A percentile compares a stretch with the other conserved stretches of the same genome.
These are phyloP conservation scores for Drosophila fulvimacula DNA, from an alignment of 2,888 invertebrate species.

Conservation along the genomic window DNA sequence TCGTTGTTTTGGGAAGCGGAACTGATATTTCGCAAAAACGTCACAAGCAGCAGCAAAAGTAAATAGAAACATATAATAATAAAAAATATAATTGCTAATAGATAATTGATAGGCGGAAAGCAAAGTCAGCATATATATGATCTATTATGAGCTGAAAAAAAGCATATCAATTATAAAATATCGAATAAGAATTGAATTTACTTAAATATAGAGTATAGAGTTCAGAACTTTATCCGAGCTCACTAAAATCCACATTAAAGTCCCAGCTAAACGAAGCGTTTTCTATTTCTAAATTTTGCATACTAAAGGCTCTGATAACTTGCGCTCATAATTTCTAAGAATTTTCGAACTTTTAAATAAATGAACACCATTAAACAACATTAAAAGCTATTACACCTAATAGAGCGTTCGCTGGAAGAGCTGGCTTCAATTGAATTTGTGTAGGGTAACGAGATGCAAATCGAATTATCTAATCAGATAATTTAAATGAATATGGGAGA, in stretches of 20 bases:
- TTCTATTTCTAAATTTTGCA: no score
- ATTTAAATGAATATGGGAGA: no score
- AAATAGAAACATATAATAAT: constrained; percentile 17
- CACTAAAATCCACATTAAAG: not conserved
- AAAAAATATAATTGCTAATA: constrained; percentile 23
- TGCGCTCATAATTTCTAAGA: no score
- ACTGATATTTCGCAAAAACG: constrained; percentile 54
- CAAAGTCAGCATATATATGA: constrained; percentile 19
- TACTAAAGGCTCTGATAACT: no score
- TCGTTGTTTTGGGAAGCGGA: constrained; percentile 72
- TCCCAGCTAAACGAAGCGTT: no score
- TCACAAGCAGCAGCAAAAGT: constrained; percentile 35
- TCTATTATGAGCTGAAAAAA: constrained; percentile 2
- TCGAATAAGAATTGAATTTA: not conserved
- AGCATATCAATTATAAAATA: not conserved
- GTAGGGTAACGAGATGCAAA: not conserved
- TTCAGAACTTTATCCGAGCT: not conserved
- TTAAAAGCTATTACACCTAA: not conserved
- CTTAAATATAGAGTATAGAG: not conserved
- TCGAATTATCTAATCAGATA: not conserved
- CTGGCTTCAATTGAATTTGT: not conserved
- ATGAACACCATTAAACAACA: not conserved
- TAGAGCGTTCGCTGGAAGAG: not conserved
- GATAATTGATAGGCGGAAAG: constrained; percentile 40
- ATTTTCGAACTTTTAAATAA: no score